Percentiles rank a stretch among this genome's conserved stretches.
Evolutionary conservation across 1,140 invertebrate genomes (phyloP).

Genomic region (Ostrea edulis): DNA sequence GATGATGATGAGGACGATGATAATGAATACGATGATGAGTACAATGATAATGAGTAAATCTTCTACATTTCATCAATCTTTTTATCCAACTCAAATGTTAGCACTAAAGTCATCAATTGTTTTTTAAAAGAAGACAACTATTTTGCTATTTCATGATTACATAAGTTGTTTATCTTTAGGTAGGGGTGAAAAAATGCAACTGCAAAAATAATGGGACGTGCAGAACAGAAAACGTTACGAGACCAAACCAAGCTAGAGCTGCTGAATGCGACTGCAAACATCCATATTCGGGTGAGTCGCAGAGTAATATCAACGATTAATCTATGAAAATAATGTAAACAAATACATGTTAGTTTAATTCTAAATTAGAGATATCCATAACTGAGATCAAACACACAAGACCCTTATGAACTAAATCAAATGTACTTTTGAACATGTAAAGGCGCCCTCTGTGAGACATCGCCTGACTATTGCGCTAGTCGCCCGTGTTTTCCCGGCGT

Average conservation of each 20-base stretch:
- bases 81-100: too few relatives aligned
- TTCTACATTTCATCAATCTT: too few relatives aligned
- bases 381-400: too few relatives aligned
- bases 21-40: too few relatives aligned
- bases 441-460: slow-evolving; percentile 45
- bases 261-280: slow-evolving; percentile 11
- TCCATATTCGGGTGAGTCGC: slow-evolving; percentile 10
- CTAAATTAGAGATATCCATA: too few relatives aligned
- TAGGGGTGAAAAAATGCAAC: slow-evolving; percentile 34
- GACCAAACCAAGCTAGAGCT: background rate
- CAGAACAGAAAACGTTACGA: slow-evolving; percentile 1
- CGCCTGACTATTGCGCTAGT: slow-evolving; percentile 21
- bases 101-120: too few relatives aligned
- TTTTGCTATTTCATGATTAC: background rate
- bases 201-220: slow-evolving; percentile 47
- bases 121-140: too few relatives aligned
- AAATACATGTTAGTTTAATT: too few relatives aligned
- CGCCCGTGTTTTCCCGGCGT: slow-evolving; percentile 49
- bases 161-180: background rate
- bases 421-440: background rate
- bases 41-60: too few relatives aligned
- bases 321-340: too few relatives aligned
- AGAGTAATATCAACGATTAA: background rate
- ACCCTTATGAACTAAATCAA: too few relatives aligned
- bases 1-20: too few relatives aligned